These are phyloP conservation scores for Setophaga kirtlandii DNA, from an alignment of 2,113 vertebrate species.

Conservation along the genomic window DNA sequence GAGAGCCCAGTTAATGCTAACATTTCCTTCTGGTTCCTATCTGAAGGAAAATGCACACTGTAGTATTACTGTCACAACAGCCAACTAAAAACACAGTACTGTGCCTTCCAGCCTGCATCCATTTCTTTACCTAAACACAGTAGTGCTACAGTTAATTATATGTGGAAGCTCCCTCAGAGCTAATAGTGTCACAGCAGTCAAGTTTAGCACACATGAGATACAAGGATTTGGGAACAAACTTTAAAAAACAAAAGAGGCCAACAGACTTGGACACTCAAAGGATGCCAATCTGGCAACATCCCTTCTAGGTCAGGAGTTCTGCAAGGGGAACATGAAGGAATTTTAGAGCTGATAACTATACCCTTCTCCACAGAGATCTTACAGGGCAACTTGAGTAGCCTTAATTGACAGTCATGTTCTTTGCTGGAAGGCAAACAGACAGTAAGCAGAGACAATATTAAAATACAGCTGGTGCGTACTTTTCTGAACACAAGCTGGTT, in stretches of 20 bases:
- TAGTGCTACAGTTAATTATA: not conserved
- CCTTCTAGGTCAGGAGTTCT: not conserved
- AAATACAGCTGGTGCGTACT: not conserved
- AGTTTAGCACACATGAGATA: not conserved
- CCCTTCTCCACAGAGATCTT: not conserved
- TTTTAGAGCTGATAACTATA: not conserved
- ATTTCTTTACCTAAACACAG: not conserved
- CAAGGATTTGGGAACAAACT: not conserved
- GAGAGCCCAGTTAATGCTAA: slow-evolving; percentile 43
- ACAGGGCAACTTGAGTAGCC: not conserved
- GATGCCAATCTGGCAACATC: not conserved
- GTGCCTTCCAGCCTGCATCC: not conserved
- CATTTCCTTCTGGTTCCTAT: slow-evolving; percentile 30
- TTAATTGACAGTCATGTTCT: not conserved
- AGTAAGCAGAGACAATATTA: not conserved
- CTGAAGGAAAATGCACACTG: slow-evolving; percentile 27
- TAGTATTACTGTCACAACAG: slow-evolving; percentile 1
- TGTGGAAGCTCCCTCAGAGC: not conserved
- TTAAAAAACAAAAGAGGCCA: not conserved
- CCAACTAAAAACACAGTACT: not conserved
- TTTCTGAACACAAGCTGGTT: not conserved
- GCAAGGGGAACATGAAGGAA: not conserved
- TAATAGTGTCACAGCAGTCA: not conserved
- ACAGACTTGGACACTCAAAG: not conserved
- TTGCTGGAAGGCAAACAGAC: not conserved